Evolutionary conservation across 1,140 invertebrate species (phyloP).

Genomic region (Listronotus oregonensis): DNA sequence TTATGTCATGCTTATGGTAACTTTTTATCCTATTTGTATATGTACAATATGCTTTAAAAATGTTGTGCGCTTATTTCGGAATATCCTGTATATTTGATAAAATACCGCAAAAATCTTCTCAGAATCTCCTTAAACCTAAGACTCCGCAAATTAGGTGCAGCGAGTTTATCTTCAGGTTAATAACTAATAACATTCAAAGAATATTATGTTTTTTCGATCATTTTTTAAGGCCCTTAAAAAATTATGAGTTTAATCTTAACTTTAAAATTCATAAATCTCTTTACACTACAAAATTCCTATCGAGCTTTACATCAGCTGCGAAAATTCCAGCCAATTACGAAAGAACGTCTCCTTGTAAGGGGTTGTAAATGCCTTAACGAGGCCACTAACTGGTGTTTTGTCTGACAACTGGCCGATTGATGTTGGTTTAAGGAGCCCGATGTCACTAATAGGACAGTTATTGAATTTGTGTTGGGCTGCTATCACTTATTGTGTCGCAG

Average conservation of each 20-base stretch:
- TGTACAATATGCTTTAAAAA: no score
- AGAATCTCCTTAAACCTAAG: no score
- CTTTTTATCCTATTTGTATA: no score
- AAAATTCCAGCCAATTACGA: slow-evolving; percentile 27
- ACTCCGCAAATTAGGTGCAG: no score
- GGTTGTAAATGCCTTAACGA: slow-evolving; percentile 39
- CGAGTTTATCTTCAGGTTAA: no score
- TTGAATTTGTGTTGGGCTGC: slow-evolving; percentile 45
- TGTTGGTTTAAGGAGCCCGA: slow-evolving; percentile 41
- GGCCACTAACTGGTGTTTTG: slow-evolving; percentile 35
- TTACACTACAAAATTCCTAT: neutral
- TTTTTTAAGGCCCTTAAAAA: neutral
- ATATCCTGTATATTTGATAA: no score
- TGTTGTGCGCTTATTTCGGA: no score
- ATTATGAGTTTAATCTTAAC: neutral
- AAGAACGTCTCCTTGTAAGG: slow-evolving; percentile 39
- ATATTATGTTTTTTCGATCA: neutral
- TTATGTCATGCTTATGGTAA: no score
- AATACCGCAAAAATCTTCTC: no score
- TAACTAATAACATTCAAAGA: no score
- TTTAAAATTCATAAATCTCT: neutral
- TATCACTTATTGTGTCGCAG: slow-evolving; percentile 43
- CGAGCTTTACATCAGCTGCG: slow-evolving; percentile 3
- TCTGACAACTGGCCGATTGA: slow-evolving; percentile 44
- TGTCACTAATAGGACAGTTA: slow-evolving; percentile 48